Evolutionary conservation across 2,797 vertebrate genomes (phyloP).

Genomic region (Enoplosus armatus): DNA sequence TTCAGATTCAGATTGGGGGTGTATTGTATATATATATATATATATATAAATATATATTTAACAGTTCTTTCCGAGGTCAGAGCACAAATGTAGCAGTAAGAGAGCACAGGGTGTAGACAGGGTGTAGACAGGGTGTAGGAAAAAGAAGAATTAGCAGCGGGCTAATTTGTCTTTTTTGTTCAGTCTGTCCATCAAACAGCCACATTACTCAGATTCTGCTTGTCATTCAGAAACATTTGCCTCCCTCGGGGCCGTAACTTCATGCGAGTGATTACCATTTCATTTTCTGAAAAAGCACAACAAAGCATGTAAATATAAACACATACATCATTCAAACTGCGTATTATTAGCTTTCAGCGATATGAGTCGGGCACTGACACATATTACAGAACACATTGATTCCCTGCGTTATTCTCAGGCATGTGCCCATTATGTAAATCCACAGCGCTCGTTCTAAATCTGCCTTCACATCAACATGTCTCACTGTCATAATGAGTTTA

Average conservation of each 20-base stretch:
- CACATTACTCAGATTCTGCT: neutral
- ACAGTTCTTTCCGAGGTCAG: too few species aligned
- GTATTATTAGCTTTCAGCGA: conserved; percentile 10
- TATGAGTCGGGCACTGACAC: neutral
- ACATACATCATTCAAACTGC: conserved; percentile 1
- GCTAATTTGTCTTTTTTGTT: too few species aligned
- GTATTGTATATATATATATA: too few species aligned
- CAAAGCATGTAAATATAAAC: conserved; percentile 18
- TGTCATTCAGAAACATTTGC: neutral
- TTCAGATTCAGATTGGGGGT: too few species aligned
- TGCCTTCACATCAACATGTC: neutral
- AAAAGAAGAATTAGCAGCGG: too few species aligned
- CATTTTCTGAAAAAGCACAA: neutral
- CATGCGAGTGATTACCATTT: neutral
- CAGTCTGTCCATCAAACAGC: neutral
- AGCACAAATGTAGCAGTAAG: too few species aligned
- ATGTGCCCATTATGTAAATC: conserved; percentile 40
- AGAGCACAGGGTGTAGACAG: too few species aligned
- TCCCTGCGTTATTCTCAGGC: neutral
- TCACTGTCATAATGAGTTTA: neutral
- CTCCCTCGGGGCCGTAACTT: neutral
- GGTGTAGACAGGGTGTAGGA: too few species aligned
- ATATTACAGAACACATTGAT: conserved; percentile 4
- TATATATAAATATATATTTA: too few species aligned
- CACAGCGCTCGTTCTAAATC: too few species aligned